Base-by-base conservation (phyloP, 2,113 vertebrate genomes). In the Paraplagusia blochii region DNA sequence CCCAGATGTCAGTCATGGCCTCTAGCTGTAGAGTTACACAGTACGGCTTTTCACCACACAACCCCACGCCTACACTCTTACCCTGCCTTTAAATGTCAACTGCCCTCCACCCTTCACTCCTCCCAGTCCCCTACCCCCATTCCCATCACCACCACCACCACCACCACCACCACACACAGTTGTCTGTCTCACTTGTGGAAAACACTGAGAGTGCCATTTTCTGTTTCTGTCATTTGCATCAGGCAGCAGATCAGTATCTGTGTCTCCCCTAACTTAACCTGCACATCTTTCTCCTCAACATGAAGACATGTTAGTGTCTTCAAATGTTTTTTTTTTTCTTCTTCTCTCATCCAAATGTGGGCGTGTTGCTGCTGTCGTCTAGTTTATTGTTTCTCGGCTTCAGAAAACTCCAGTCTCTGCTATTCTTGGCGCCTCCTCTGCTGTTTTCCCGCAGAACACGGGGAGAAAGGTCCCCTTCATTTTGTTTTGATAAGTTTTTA, bases 1-100 rank as follows among this genome's bases (percentile, higher is more conserved):
- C 22, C 22, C 75, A 66, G 22, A 76, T 76, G 62, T 80, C 72
- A 38, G 50, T 63, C 72, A 68, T 82, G 74, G 70, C 77, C 72
- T 75, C 65, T 65, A 15, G 33, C 67, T 72, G 74, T 69, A 51
- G 49, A 55, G 61, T 72, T 80, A 80, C 79, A 85, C 76, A 66
- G 56, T 48, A 57, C 69, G 75, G 70, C 79, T 81, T 81, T 86
- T 80, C 71, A 64, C 70, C 3, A 15, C 11, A 69, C 58, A 58
- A 59, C 72, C 74, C 56, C 62, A 62, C 75, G 72, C 81, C 84
- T 50, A 80, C 81, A 62, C 63, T 12, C 65, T 56, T 39, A 43
- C 15, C 48, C 69, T 38, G 67, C 53, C 55, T 78, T 71, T 70
- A 84, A 86, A 84, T 86, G 81, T 86, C 84, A 83, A 38, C 51